Conservation (phyloP, 2,113 vertebrate species). For the Etia nguti region DNA sequence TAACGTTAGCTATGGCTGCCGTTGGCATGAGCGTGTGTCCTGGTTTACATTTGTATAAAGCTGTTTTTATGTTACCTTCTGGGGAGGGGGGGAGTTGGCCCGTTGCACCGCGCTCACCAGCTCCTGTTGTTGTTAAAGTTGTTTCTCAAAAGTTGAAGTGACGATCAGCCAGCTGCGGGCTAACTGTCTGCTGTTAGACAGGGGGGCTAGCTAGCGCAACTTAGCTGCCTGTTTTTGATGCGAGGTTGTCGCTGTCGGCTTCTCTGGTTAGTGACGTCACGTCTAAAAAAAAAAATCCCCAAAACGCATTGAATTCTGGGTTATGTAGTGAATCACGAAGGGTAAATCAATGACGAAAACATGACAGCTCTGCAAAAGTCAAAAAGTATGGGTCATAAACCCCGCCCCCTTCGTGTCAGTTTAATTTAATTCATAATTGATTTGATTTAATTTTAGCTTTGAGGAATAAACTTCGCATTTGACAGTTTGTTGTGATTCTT, state of each 20-base stretch:
- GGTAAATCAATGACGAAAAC: background rate
- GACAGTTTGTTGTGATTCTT: background rate
- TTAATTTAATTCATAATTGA: background rate
- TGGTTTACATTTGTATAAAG: background rate
- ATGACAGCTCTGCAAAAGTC: background rate
- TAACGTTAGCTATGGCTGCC: conserved; percentile 44
- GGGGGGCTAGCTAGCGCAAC: conserved; percentile 35
- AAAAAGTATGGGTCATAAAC: background rate
- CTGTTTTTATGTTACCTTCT: conserved; percentile 26
- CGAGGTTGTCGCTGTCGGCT: conserved; percentile 42
- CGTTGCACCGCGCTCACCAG: background rate
- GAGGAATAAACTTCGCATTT: background rate
- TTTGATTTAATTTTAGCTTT: background rate
- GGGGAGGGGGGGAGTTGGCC: background rate
- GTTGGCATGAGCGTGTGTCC: background rate
- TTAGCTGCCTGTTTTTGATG: conserved; percentile 57
- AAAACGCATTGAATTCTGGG: conserved; percentile 21
- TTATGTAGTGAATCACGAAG: background rate
- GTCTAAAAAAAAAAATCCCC: background rate
- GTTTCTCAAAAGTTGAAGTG: conserved; percentile 53
- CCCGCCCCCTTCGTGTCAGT: too few species aligned
- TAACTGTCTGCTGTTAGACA: conserved; percentile 21
- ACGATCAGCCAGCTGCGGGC: conserved; percentile 33
- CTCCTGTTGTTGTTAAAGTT: conserved; percentile 28
- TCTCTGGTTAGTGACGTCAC: conserved; percentile 45